Percentiles rank a stretch among this genome's conserved stretches.
Conservation (phyloP, 1,140 invertebrate species). For the Drosophila teissieri region DNA sequence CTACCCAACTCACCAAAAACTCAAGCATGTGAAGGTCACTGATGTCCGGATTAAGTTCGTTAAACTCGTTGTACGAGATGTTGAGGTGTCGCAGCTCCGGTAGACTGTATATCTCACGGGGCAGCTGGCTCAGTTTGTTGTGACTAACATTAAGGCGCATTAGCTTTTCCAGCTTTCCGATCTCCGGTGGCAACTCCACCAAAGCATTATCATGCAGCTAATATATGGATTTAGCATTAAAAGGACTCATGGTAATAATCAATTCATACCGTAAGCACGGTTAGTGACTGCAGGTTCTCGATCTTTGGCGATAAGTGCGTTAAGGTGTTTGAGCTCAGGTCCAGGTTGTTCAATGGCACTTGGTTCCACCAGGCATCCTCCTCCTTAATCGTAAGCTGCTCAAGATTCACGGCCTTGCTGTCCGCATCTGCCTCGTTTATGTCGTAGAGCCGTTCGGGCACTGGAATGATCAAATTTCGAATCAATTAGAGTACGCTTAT, state of each 20-base stretch:
- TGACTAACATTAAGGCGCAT: constrained; percentile 91
- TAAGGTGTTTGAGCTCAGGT: constrained; percentile 92
- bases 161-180: constrained; percentile 90
- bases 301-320: constrained; percentile 89
- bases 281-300: constrained; percentile 89
- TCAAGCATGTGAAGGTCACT: constrained; percentile 91
- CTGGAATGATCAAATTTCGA: constrained; percentile 85
- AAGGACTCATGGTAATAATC: background rate
- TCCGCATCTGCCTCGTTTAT: constrained; percentile 90
- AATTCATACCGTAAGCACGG: constrained; percentile 88
- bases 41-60: constrained; percentile 86
- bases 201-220: constrained; percentile 93
- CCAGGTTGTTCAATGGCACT: constrained; percentile 90
- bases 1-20: constrained; percentile 86
- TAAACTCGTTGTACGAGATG: constrained; percentile 89
- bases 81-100: constrained; percentile 89
- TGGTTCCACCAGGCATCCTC: constrained; percentile 94
- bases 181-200: constrained; percentile 89
- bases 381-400: constrained; percentile 86
- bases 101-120: constrained; percentile 88
- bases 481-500: constrained; percentile 17
- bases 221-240: background rate
- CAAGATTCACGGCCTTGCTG: constrained; percentile 88
- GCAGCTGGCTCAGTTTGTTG: constrained; percentile 90
- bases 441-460: constrained; percentile 92